Percentiles rank a stretch among this genome's conserved stretches.
These are phyloP conservation scores for Sebastes diaconus DNA, from an alignment of 2,797 vertebrate genomes.

Conservation along the genomic window DNA sequence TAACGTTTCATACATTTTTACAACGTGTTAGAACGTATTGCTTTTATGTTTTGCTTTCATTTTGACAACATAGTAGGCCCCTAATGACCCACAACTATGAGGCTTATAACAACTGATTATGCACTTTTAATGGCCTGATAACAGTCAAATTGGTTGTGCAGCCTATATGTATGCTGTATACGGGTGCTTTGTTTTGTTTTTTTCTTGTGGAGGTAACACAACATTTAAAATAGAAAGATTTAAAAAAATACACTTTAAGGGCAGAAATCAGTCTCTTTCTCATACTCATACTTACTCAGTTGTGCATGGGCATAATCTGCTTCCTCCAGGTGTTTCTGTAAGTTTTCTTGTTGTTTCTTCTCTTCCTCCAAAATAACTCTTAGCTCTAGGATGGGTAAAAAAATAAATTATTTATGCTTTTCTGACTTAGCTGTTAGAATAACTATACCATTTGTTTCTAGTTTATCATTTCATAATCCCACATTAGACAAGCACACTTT, in stretches of 20 bases:
- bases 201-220: background rate
- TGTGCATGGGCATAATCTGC: conserved; percentile 5
- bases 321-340: conserved; percentile 40
- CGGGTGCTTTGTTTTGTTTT: background rate
- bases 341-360: background rate
- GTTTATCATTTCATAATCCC: background rate
- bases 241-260: background rate
- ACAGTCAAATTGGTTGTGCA: too few relatives aligned
- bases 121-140: too few relatives aligned
- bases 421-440: background rate
- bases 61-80: too few relatives aligned
- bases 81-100: too few relatives aligned
- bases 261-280: background rate
- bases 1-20: too few relatives aligned
- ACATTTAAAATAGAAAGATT: background rate
- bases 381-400: conserved; percentile 27
- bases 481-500: background rate
- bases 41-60: too few relatives aligned
- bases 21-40: too few relatives aligned
- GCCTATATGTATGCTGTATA: background rate
- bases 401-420: background rate
- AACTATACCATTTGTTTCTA: background rate
- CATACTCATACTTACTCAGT: conserved; percentile 44
- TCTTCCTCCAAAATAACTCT: conserved; percentile 14
- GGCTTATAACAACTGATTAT: too few relatives aligned